Evolutionary conservation across 2,888 invertebrate genomes (phyloP).

Genomic region (Cecidostiba fungosa): DNA sequence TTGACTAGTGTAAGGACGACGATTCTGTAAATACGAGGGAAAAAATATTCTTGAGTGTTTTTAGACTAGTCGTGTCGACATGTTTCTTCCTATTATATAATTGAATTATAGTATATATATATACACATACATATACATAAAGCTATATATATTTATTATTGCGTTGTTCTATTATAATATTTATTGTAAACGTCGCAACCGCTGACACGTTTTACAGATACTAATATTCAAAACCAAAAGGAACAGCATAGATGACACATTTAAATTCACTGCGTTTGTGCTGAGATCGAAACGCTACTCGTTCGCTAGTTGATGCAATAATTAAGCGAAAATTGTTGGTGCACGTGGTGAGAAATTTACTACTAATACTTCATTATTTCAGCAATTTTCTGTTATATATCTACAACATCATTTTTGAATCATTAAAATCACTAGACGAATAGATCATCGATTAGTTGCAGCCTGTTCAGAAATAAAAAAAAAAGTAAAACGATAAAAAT

Average conservation of each 20-base stretch:
- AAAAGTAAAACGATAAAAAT: slow-evolving; percentile 7
- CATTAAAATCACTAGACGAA: neutral
- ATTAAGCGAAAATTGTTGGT: slow-evolving; percentile 1
- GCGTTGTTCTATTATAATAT: slow-evolving; percentile 80
- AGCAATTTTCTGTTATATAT: neutral
- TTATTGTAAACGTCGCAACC: slow-evolving; percentile 75
- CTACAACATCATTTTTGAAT: neutral
- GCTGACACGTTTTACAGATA: slow-evolving; percentile 72
- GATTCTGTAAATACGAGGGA: slow-evolving; percentile 74
- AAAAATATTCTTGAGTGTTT: slow-evolving; percentile 74
- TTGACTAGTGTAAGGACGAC: slow-evolving; percentile 68
- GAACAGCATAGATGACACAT: slow-evolving; percentile 62
- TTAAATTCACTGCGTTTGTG: slow-evolving; percentile 59
- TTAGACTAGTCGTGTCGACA: slow-evolving; percentile 78
- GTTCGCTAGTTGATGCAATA: neutral
- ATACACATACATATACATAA: slow-evolving; percentile 67
- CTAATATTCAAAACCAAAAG: slow-evolving; percentile 59
- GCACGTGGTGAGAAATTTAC: neutral
- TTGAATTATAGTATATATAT: slow-evolving; percentile 72
- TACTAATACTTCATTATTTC: neutral
- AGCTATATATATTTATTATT: slow-evolving; percentile 77
- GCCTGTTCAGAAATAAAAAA: neutral
- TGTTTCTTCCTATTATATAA: slow-evolving; percentile 77
- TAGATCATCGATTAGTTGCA: neutral
- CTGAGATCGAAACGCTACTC: slow-evolving; percentile 49